A percentile compares a stretch with the other conserved stretches of the same genome.
Conservation (phyloP, 2,888 invertebrate species). For the Sepioteuthis lessoniana region DNA sequence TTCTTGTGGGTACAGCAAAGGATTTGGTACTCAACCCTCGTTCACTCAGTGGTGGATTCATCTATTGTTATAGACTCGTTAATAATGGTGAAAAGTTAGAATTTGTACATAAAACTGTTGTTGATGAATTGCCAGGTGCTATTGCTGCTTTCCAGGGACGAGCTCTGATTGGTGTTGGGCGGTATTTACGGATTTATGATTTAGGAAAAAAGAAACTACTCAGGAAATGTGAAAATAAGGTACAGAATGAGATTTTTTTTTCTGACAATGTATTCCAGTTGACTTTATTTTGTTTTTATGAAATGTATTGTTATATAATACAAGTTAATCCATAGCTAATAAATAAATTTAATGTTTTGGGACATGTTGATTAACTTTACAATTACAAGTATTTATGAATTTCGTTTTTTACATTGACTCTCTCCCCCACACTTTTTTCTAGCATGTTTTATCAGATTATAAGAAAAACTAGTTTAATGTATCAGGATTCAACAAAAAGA, state of each 20-base stretch:
- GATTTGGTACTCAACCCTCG: constrained; percentile 92
- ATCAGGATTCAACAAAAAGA: too few relatives aligned
- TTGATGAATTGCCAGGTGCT: constrained; percentile 88
- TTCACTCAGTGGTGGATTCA: constrained; percentile 85
- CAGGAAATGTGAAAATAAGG: constrained; percentile 97
- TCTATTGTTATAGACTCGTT: constrained; percentile 86
- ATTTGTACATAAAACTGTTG: constrained; percentile 91
- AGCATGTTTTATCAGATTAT: too few relatives aligned
- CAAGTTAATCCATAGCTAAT: too few relatives aligned
- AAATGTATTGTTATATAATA: too few relatives aligned
- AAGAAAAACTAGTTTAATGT: too few relatives aligned
- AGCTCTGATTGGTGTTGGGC: constrained; percentile 92
- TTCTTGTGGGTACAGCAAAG: constrained; percentile 92
- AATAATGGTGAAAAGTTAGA: constrained; percentile 89
- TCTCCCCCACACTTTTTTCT: too few relatives aligned
- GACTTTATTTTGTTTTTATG: too few relatives aligned
- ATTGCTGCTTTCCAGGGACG: constrained; percentile 83
- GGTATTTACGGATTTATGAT: constrained; percentile 93
- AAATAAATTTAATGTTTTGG: too few relatives aligned
- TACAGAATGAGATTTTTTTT: constrained; percentile 55
- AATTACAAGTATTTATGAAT: too few relatives aligned
- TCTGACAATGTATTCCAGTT: too few relatives aligned
- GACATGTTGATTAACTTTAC: too few relatives aligned
- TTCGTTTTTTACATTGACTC: too few relatives aligned
- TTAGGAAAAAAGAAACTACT: constrained; percentile 96